Evolutionary conservation across 1,140 invertebrate genomes (phyloP).

Genomic region (Drosophila kohkoa): DNA sequence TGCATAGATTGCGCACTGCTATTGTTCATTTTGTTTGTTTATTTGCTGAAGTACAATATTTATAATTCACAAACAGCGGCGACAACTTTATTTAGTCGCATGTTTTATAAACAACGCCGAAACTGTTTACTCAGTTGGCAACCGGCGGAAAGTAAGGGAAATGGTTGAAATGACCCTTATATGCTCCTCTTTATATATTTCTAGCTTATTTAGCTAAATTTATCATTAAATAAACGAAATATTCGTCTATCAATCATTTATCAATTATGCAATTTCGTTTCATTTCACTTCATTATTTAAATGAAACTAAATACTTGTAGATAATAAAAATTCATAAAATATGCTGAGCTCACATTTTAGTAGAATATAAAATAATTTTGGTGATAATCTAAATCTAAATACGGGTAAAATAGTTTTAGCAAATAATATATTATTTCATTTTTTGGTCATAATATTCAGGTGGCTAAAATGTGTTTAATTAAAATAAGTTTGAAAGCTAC

Average conservation of each 20-base stretch:
- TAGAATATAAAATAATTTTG: too few relatives aligned
- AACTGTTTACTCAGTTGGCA: constrained; percentile 10
- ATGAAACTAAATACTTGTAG: too few relatives aligned
- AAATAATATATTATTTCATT: too few relatives aligned
- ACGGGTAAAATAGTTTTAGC: too few relatives aligned
- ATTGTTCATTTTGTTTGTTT: constrained; percentile 35
- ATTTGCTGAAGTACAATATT: constrained; percentile 44
- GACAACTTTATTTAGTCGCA: constrained; percentile 32
- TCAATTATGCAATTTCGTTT: neutral
- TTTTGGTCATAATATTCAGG: too few relatives aligned
- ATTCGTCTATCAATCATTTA: neutral
- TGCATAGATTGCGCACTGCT: constrained; percentile 14
- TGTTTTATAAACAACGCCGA: constrained; percentile 35
- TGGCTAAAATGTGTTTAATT: too few relatives aligned
- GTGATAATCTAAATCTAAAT: too few relatives aligned
- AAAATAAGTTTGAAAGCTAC: too few relatives aligned
- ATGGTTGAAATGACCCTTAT: neutral
- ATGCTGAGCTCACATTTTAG: too few relatives aligned
- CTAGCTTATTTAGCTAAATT: neutral
- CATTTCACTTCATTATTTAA: neutral
- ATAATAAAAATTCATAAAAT: too few relatives aligned
- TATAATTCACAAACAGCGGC: constrained; percentile 35
- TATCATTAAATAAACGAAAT: neutral
- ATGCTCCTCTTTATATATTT: neutral
- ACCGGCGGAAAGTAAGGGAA: neutral